A percentile compares a stretch with the other conserved stretches of the same genome.
Evolutionary conservation across 2,113 vertebrate species (phyloP).

Genomic region (Crotophaga sulcirostris): DNA sequence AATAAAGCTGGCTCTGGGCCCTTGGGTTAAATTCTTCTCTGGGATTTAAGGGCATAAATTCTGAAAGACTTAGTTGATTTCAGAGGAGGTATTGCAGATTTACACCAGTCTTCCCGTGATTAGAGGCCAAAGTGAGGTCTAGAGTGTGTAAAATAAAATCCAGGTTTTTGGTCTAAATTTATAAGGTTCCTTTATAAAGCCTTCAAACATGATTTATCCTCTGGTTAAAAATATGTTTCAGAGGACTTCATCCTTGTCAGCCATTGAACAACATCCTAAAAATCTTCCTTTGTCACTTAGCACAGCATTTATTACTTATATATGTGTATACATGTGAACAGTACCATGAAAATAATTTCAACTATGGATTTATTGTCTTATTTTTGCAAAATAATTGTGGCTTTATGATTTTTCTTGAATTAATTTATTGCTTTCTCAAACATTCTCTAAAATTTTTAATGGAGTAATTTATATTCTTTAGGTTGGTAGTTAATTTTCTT

Average conservation of each 20-base stretch:
- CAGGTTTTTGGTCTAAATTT: conserved; percentile 19
- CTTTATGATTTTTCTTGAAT: neutral
- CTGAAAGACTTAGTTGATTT: neutral
- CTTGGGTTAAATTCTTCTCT: neutral
- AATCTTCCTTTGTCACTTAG: neutral
- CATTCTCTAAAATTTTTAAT: neutral
- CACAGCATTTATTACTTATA: neutral
- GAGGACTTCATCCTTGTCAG: neutral
- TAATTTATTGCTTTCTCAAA: neutral
- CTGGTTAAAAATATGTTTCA: neutral
- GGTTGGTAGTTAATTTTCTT: neutral
- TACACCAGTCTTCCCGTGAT: conserved; percentile 20
- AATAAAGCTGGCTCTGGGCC: neutral
- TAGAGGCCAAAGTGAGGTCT: conserved; percentile 2
- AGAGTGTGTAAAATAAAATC: neutral
- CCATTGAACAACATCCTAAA: neutral
- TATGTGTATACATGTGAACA: neutral
- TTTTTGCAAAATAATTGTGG: neutral
- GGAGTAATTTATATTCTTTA: neutral
- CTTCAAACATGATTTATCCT: conserved; percentile 10
- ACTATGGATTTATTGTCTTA: neutral
- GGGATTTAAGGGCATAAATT: neutral
- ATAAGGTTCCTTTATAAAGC: conserved; percentile 2
- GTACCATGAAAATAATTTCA: neutral
- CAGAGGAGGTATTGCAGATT: neutral